phyloP scores from a whole-genome alignment of 2,888 invertebrate genomes.

The Lepidocyrtoides sp. region DNA sequence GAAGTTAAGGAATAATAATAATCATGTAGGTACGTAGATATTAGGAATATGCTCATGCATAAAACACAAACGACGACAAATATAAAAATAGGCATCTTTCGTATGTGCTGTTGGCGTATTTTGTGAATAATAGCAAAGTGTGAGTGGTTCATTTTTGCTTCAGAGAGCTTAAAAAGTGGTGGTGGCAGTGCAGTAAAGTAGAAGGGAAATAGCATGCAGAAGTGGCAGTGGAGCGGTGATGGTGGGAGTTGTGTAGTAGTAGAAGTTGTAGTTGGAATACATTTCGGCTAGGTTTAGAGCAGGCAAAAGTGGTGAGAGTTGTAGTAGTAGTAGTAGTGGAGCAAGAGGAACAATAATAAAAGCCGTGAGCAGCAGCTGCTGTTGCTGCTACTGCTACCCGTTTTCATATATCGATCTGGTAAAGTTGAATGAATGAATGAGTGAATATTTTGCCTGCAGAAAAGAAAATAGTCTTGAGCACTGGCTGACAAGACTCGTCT shows the following conservation, averaged over 20 bases:
- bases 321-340: slow-evolving; percentile 2
- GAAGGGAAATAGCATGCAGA: not conserved
- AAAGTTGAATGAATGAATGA: slow-evolving; percentile 58
- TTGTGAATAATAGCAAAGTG: slow-evolving; percentile 14
- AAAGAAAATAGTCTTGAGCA: slow-evolving; percentile 51
- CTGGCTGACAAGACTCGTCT: not conserved
- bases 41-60: too few species aligned
- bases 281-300: too few species aligned
- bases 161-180: slow-evolving; percentile 11
- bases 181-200: slow-evolving; percentile 21
- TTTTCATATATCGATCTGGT: slow-evolving; percentile 66
- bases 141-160: slow-evolving; percentile 56
- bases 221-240: not conserved
- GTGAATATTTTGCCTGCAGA: slow-evolving; percentile 66
- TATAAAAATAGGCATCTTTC: slow-evolving; percentile 23
- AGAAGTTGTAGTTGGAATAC: not conserved
- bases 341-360: slow-evolving; percentile 13
- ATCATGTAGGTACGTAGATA: not conserved
- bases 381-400: too few species aligned
- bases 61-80: not conserved
- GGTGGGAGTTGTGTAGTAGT: slow-evolving; percentile 11
- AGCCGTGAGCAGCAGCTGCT: slow-evolving; percentile 43
- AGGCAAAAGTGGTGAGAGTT: too few species aligned
- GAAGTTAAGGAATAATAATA: not conserved
- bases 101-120: not conserved